A percentile compares a stretch with the other conserved stretches of the same genome.
Conservation (phyloP, 2,888 invertebrate species). For the Venusia cambrica region DNA sequence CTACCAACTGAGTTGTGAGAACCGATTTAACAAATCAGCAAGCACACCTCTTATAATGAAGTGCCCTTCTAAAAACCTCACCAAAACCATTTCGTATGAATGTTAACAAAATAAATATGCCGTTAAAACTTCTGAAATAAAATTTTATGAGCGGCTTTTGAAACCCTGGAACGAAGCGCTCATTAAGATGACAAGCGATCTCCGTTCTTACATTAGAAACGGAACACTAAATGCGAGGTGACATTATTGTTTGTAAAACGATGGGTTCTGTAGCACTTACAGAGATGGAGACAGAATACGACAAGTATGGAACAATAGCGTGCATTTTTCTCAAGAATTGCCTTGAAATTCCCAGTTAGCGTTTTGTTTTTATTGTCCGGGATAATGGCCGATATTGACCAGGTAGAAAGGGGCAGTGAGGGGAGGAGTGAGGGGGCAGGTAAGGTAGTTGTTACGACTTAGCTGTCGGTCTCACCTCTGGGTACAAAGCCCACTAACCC, state of each 20-base stretch:
- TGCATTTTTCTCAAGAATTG: constrained; percentile 32
- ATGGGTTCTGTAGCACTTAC: constrained; percentile 11
- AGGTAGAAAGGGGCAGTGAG: constrained; percentile 43
- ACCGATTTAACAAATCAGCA: too few relatives aligned
- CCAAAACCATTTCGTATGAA: constrained; percentile 12
- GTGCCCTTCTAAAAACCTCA: constrained; percentile 7
- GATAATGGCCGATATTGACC: constrained; percentile 34
- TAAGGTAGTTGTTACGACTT: constrained; percentile 48
- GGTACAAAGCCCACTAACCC: constrained; percentile 49
- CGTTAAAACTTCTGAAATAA: constrained; percentile 21
- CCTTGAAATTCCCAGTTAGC: constrained; percentile 37
- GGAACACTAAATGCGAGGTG: constrained; percentile 18
- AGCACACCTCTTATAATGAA: constrained; percentile 6
- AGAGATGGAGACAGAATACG: constrained; percentile 13
- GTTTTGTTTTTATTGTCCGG: constrained; percentile 41
- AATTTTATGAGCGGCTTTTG: constrained; percentile 16
- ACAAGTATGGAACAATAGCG: constrained; percentile 36
- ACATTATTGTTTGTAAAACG: constrained; percentile 18
- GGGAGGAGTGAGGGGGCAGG: constrained; percentile 44
- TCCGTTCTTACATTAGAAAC: constrained; percentile 22
- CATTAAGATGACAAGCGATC: constrained; percentile 25
- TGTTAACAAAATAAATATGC: constrained; percentile 19
- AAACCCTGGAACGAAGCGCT: constrained; percentile 17
- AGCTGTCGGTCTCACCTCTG: constrained; percentile 34
- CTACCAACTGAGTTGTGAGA: too few relatives aligned